Evolutionary conservation across 2,113 vertebrate genomes (phyloP).

Genomic region (Calyptomena viridis): DNA sequence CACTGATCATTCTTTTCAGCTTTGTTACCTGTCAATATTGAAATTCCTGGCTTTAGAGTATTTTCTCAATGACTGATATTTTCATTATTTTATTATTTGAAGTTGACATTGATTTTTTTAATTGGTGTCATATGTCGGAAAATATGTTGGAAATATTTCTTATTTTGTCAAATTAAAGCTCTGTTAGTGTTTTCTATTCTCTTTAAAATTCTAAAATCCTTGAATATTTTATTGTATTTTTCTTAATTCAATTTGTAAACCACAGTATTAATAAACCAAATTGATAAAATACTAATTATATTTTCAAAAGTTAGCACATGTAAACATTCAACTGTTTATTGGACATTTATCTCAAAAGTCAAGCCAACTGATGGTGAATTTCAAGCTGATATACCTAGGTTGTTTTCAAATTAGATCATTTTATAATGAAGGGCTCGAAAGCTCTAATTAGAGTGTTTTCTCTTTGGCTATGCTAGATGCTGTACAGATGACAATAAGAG

Average conservation of each 20-base stretch:
- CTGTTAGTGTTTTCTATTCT: not conserved
- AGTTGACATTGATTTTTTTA: not conserved
- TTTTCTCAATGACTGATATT: not conserved
- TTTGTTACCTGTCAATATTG: not conserved
- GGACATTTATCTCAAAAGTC: not conserved
- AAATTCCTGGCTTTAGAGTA: not conserved
- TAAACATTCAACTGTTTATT: not conserved
- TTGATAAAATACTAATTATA: not conserved
- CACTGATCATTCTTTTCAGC: not conserved
- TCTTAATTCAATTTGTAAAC: not conserved
- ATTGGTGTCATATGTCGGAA: not conserved
- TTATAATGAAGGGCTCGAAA: not conserved
- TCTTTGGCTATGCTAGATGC: not conserved
- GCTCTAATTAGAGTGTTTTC: not conserved
- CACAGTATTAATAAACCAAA: not conserved
- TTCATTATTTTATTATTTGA: not conserved
- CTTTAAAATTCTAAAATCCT: not conserved
- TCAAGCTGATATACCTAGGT: not conserved
- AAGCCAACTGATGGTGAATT: not conserved
- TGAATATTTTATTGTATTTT: not conserved
- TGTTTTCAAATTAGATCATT: not conserved
- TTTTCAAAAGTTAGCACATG: not conserved
- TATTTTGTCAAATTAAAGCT: not conserved
- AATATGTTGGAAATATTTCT: not conserved
- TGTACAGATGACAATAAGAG: not conserved